Conservation (phyloP, 1,140 invertebrate species). For the Trichonephila clavata region DNA sequence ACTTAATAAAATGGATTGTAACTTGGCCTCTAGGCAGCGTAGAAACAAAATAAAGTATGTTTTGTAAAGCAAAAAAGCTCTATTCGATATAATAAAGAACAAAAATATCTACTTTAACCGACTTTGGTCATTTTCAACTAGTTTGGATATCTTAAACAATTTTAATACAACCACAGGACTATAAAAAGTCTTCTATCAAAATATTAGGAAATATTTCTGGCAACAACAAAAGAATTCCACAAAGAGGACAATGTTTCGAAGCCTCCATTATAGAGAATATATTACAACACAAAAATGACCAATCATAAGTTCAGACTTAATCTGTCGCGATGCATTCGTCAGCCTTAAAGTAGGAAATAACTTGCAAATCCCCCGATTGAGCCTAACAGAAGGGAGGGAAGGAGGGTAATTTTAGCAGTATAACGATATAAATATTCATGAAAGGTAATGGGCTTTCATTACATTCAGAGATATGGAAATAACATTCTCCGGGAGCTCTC, state of each 20-base stretch:
- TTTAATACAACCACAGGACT: not conserved
- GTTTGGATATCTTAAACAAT: not conserved
- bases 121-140: too few relatives aligned
- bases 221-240: not conserved
- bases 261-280: not conserved
- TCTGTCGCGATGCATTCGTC: not conserved
- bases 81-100: too few relatives aligned
- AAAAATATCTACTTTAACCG: too few relatives aligned
- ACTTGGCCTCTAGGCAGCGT: too few relatives aligned
- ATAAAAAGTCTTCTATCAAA: not conserved
- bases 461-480: not conserved
- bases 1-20: too few relatives aligned
- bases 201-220: not conserved
- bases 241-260: too few relatives aligned
- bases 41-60: too few relatives aligned
- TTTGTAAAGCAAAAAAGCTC: too few relatives aligned
- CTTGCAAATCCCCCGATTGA: too few relatives aligned
- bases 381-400: too few relatives aligned
- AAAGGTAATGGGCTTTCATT: not conserved
- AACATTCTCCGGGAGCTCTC: not conserved
- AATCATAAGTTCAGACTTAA: not conserved
- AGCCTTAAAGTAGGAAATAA: not conserved
- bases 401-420: not conserved
- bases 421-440: not conserved
- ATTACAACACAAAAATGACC: not conserved